Percentiles rank a stretch among this genome's conserved stretches.
Evolutionary conservation across 2,113 vertebrate genomes (phyloP).

Genomic region (Okapia johnstoni): DNA sequence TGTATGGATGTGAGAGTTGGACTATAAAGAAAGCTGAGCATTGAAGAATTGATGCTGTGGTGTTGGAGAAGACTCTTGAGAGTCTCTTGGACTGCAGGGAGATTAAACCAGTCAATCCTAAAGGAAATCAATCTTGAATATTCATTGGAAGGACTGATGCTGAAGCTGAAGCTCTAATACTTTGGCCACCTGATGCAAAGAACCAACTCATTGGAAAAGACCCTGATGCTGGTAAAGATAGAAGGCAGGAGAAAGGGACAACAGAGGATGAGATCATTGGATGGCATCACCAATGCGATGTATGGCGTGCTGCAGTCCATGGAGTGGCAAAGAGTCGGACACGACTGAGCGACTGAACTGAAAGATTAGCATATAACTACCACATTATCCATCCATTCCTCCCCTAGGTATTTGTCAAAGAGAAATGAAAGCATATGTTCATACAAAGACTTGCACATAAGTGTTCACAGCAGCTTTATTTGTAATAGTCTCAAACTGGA

Average conservation of each 20-base stretch:
- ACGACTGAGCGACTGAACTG: accelerated
- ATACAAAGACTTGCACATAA: background rate
- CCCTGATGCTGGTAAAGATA: background rate
- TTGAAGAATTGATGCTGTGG: background rate
- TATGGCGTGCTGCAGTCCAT: background rate
- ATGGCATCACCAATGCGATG: no score
- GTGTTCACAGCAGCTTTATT: background rate
- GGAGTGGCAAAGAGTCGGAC: background rate
- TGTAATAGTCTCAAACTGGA: background rate
- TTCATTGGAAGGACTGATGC: background rate
- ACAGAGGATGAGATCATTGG: background rate
- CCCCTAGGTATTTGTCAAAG: background rate
- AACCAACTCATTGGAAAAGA: background rate
- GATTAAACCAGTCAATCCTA: background rate
- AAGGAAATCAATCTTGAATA: background rate
- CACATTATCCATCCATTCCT: background rate
- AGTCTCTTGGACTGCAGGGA: background rate
- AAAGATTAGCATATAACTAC: background rate
- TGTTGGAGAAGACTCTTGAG: background rate
- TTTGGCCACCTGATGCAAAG: background rate
- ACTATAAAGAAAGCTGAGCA: background rate
- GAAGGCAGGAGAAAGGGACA: background rate
- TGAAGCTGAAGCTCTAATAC: background rate
- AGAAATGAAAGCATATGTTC: background rate
- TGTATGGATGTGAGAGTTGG: background rate